Percentiles rank a stretch among this genome's conserved stretches.
Evolutionary conservation across 2,113 vertebrate species (phyloP).

Genomic region (Hucho hucho): DNA sequence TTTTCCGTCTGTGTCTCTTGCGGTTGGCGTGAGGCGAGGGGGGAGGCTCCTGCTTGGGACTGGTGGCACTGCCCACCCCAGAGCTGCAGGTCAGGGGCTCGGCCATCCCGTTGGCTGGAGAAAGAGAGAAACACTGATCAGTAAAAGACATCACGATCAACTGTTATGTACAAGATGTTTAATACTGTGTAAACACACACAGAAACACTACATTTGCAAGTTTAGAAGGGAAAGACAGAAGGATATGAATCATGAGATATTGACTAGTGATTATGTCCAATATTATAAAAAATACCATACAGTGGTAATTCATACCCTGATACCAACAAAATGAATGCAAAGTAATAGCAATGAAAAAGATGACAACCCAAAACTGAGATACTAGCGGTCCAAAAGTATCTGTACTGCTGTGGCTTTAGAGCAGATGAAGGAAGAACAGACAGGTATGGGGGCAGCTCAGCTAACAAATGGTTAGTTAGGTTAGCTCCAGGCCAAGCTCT

Average conservation of each 20-base stretch:
- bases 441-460: constrained; percentile 49
- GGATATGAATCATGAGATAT: constrained; percentile 21
- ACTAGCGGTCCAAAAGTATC: constrained; percentile 32
- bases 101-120: constrained; percentile 80
- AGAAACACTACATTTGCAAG: not conserved
- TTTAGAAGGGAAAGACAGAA: constrained; percentile 15
- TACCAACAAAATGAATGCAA: not conserved
- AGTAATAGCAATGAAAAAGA: constrained; percentile 9
- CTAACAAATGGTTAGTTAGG: constrained; percentile 69
- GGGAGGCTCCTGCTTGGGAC: constrained; percentile 92
- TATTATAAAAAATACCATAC: not conserved
- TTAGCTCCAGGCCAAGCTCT: constrained; percentile 59
- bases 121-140: constrained; percentile 34
- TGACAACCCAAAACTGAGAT: not conserved
- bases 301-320: not conserved
- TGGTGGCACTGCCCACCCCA: constrained; percentile 76
- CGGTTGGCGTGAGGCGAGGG: constrained; percentile 94
- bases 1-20: constrained; percentile 97
- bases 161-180: too few species aligned
- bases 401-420: constrained; percentile 28
- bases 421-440: constrained; percentile 32
- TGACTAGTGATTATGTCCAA: not conserved
- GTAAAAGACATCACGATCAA: not conserved
- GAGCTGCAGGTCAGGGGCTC: constrained; percentile 79
- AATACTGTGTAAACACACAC: not conserved